A percentile compares a stretch with the other conserved stretches of the same genome.
Evolutionary conservation across 2,113 vertebrate genomes (phyloP).

Genomic region (Grammomys surdaster): DNA sequence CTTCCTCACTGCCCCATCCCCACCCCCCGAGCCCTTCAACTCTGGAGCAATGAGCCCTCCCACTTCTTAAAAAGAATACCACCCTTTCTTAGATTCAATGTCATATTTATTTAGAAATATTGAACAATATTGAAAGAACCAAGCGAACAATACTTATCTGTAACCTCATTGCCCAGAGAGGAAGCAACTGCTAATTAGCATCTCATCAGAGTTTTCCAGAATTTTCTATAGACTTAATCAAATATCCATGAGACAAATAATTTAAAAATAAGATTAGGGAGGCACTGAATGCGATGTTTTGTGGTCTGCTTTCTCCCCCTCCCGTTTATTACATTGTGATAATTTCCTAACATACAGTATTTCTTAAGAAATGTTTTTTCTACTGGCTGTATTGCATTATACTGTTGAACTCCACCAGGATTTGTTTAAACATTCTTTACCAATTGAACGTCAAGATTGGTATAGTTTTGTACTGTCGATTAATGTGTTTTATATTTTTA

Average conservation of each 20-base stretch:
- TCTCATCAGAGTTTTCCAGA: constrained; percentile 40
- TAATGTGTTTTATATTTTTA: neutral
- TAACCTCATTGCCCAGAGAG: neutral
- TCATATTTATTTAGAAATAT: constrained; percentile 28
- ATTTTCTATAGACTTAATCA: neutral
- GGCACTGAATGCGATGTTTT: neutral
- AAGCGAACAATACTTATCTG: neutral
- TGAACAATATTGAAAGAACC: neutral
- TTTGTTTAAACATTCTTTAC: constrained; percentile 9
- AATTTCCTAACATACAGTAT: neutral
- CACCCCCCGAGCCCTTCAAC: neutral
- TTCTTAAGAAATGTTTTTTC: neutral
- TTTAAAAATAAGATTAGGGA: neutral
- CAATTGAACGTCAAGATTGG: neutral
- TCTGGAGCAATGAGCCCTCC: neutral
- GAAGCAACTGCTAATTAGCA: neutral
- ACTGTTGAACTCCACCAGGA: neutral
- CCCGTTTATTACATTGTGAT: neutral
- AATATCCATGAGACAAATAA: neutral
- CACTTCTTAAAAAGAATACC: neutral
- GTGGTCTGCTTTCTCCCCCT: neutral
- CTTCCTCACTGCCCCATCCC: neutral
- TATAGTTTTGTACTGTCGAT: neutral
- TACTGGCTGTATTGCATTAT: neutral
- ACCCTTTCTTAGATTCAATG: neutral